Base-by-base conservation (phyloP, 2,888 invertebrate species). In the Hemicrepidius hirtus region DNA sequence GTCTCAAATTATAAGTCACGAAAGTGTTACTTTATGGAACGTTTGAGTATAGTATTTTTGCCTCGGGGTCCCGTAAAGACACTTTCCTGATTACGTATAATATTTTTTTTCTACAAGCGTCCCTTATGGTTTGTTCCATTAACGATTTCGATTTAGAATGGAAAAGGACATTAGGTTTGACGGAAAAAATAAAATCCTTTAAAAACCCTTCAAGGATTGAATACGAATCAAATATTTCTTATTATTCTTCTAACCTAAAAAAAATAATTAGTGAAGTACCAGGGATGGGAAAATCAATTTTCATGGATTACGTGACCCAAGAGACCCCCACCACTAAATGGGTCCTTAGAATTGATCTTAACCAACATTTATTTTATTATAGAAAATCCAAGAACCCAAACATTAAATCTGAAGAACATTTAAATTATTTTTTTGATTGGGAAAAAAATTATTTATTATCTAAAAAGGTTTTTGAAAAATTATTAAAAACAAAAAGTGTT, bases 211-310 rank as follows among this genome's bases (percentile, higher is more conserved):
- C 7, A 9, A 32, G 9, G 32, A 9, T 5, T 32, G 7, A 7
- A 9, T 32, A 5, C 32, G 32, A 32, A 32, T 32, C 32, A 32
- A 9, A 32, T 6, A 32, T 32, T 32, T 32, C 32, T 9, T 32
- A 32, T 9, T 32, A 32, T 9, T 32, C 9, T 32, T 32, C 32
- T 9, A 32, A 32, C 32, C 32, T 16, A 12, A 59, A 5, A 20
- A 41, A 10, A 35, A n/a, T 64, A 0, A 35, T 64, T 0, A 67
- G 57, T 32, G 67, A 59, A 41, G 18, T 7, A 32, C 67, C 67
- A 18, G 67, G 67, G 1, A 59, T 59, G 59, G 67, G 67, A 18
- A 67, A 67, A 59, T 67, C 67, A 13, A 16, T 40, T 7, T 20
- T 46, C n/a, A 18, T 67, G 24, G 16, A 21, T 18, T 59, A n/a